Evolutionary conservation across 2,113 vertebrate genomes (phyloP).

Genomic region (Haplotaxodon microlepis): DNA sequence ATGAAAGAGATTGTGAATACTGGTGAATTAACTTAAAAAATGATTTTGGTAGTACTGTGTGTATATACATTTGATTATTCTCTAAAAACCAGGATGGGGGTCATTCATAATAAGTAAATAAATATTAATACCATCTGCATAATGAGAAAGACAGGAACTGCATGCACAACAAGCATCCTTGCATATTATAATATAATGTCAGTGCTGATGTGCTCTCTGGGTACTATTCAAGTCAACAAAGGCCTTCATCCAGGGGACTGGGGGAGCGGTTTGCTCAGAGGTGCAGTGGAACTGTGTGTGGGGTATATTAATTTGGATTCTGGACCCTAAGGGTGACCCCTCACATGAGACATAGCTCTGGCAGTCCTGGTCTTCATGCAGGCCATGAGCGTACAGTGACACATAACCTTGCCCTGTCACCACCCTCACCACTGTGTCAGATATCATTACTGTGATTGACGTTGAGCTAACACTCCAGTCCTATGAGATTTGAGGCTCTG

Average conservation of each 20-base stretch:
- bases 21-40: neutral
- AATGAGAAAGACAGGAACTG: neutral
- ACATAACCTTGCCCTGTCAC: slow-evolving; percentile 76
- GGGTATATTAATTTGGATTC: slow-evolving; percentile 49
- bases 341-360: slow-evolving; percentile 49
- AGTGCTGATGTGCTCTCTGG: neutral
- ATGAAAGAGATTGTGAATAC: neutral
- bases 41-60: neutral
- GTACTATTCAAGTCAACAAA: neutral
- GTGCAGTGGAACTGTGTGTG: slow-evolving; percentile 9
- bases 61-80: neutral
- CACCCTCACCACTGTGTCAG: slow-evolving; percentile 72
- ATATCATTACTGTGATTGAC: slow-evolving; percentile 70
- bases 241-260: neutral
- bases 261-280: slow-evolving; percentile 21
- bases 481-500: slow-evolving; percentile 65
- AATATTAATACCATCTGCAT: neutral
- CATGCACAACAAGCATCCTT: neutral
- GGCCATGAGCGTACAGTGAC: slow-evolving; percentile 65
- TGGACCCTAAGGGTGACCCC: slow-evolving; percentile 47
- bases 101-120: neutral
- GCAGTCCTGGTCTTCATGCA: slow-evolving; percentile 51
- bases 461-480: slow-evolving; percentile 55
- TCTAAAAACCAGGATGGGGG: neutral
- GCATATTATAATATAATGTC: neutral